These are phyloP conservation scores for Prionailurus viverrinus DNA, from an alignment of 2,113 vertebrate species.

Conservation along the genomic window DNA sequence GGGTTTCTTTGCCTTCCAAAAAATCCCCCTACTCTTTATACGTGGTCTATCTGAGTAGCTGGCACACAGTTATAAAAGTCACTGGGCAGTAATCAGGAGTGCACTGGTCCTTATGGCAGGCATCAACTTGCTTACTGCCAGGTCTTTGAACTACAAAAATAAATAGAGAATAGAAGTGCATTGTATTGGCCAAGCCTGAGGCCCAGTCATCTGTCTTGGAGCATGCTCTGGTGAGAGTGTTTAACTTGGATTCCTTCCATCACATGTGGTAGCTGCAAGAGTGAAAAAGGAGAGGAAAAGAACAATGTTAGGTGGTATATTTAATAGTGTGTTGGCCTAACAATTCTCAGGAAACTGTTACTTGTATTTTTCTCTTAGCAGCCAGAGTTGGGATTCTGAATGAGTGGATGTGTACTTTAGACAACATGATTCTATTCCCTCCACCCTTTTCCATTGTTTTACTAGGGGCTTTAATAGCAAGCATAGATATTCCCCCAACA, in stretches of 20 bases:
- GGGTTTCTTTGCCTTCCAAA: constrained; percentile 84
- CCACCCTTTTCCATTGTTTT: constrained; percentile 7
- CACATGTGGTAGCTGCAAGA: constrained; percentile 93
- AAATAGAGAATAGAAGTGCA: constrained; percentile 93
- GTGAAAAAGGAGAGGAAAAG: constrained; percentile 77
- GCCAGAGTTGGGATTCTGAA: constrained; percentile 72
- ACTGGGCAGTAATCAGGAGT: constrained; percentile 89
- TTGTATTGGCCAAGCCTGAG: constrained; percentile 90
- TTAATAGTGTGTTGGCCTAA: constrained; percentile 84
- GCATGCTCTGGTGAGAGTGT: constrained; percentile 92
- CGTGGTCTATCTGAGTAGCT: constrained; percentile 87
- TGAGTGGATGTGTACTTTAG: background rate
- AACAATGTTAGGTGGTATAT: constrained; percentile 84
- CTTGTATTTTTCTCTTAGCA: constrained; percentile 80
- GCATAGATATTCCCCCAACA: accelerated
- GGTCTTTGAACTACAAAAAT: constrained; percentile 96
- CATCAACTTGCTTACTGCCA: constrained; percentile 90
- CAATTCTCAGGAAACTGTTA: constrained; percentile 82
- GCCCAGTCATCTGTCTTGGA: constrained; percentile 92
- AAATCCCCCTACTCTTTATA: constrained; percentile 76
- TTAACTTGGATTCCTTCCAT: constrained; percentile 94
- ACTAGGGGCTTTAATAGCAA: background rate
- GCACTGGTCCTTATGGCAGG: constrained; percentile 89
- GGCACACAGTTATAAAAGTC: constrained; percentile 89
- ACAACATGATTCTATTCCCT: background rate